Evolutionary conservation across 92 coral and sea anemone genomes (phyloP).

Genomic region (Actinernus sp.): DNA sequence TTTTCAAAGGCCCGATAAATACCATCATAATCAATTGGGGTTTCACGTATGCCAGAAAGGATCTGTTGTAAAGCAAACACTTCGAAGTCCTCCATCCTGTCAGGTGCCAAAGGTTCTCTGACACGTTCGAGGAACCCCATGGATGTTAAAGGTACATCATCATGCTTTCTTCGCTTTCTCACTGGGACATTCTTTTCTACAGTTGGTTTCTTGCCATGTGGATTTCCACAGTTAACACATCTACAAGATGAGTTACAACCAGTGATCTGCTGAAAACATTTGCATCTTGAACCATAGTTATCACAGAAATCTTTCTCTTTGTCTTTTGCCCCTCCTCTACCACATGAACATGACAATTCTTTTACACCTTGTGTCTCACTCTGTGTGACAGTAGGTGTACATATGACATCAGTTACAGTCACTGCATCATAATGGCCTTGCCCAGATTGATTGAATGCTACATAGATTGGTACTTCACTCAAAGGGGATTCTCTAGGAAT

Average conservation of each 20-base stretch:
- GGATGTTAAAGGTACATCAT: constrained; percentile 42
- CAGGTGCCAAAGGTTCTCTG: constrained; percentile 44
- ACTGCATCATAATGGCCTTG: constrained; percentile 57
- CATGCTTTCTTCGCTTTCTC: constrained; percentile 59
- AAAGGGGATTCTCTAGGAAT: constrained; percentile 6
- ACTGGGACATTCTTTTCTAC: constrained; percentile 1
- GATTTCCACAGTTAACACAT: too few relatives aligned
- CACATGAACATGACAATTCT: constrained; percentile 10
- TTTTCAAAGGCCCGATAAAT: constrained; percentile 16
- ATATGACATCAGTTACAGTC: background rate
- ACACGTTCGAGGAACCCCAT: constrained; percentile 26
- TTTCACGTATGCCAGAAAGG: background rate
- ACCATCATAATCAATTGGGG: constrained; percentile 22
- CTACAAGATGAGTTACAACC: constrained; percentile 43
- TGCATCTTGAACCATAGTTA: constrained; percentile 46
- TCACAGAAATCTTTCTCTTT: constrained; percentile 47
- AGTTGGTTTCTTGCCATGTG: constrained; percentile 40
- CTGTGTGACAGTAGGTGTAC: background rate
- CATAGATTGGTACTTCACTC: constrained; percentile 13
- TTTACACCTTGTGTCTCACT: constrained; percentile 3
- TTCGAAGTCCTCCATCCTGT: constrained; percentile 44
- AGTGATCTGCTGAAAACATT: constrained; percentile 41
- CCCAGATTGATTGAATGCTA: constrained; percentile 26
- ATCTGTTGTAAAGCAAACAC: constrained; percentile 43
- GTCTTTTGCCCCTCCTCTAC: constrained; percentile 38